phyloP scores from a whole-genome alignment of 1,140 invertebrate genomes.

The Melanaphis sacchari region DNA sequence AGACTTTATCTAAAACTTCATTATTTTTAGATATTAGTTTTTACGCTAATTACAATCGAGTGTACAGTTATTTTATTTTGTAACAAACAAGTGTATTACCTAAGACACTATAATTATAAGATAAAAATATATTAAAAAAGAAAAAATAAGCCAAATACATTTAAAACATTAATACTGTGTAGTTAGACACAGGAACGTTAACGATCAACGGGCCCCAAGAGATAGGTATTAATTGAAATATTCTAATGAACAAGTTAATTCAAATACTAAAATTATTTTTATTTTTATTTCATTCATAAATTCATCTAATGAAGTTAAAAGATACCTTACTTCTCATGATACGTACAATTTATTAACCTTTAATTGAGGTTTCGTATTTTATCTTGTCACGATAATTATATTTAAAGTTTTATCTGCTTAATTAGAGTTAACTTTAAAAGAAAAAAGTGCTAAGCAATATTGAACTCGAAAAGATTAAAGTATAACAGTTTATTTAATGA shows the following conservation, averaged over 20 bases:
- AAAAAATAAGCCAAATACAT: neutral
- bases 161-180: neutral
- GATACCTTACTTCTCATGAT: neutral
- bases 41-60: too few relatives aligned
- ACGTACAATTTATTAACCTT: conserved; percentile 1
- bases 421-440: neutral
- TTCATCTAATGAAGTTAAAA: neutral
- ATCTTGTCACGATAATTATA: neutral
- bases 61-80: too few relatives aligned
- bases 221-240: neutral
- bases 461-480: neutral
- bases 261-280: neutral
- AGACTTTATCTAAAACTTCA: too few relatives aligned
- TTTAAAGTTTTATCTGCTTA: neutral
- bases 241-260: neutral
- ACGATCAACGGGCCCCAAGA: neutral
- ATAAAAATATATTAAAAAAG: neutral
- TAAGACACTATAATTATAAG: neutral
- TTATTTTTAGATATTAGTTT: too few relatives aligned
- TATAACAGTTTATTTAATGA: neutral
- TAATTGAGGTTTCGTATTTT: neutral
- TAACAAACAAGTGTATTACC: neutral
- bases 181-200: neutral
- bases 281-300: neutral
- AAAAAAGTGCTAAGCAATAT: neutral